These are phyloP conservation scores for Diaphora mendica DNA, from an alignment of 2,888 invertebrate species.

Conservation along the genomic window DNA sequence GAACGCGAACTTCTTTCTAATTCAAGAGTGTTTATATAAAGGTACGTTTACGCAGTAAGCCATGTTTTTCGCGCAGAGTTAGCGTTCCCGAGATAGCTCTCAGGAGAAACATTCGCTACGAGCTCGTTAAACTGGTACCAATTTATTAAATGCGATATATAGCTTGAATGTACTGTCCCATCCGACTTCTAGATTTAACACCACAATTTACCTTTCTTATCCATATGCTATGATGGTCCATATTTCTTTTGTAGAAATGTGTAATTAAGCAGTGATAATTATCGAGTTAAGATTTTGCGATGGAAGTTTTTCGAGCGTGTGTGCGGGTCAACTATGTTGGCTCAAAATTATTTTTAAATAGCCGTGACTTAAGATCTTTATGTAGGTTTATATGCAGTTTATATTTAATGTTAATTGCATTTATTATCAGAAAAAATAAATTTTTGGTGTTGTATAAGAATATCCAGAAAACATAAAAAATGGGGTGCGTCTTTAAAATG, in stretches of 20 bases:
- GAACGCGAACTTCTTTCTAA: slow-evolving; percentile 29
- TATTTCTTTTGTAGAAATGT: neutral
- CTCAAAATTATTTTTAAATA: neutral
- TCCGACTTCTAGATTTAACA: slow-evolving; percentile 46
- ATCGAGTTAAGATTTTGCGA: neutral
- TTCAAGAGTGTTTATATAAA: slow-evolving; percentile 30
- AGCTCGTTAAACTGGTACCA: slow-evolving; percentile 60
- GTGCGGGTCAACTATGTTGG: neutral
- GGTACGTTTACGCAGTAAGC: slow-evolving; percentile 37
- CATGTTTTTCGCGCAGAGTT: slow-evolving; percentile 44
- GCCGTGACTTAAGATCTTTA: neutral
- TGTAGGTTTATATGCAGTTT: neutral
- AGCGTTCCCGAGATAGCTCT: slow-evolving; percentile 55
- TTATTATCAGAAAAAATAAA: no score
- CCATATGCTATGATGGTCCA: slow-evolving; percentile 13
- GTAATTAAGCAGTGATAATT: neutral
- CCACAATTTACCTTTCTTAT: slow-evolving; percentile 39
- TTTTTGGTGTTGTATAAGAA: neutral
- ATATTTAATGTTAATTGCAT: neutral
- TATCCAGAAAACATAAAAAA: neutral
- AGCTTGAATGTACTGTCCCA: slow-evolving; percentile 43
- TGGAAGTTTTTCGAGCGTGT: neutral
- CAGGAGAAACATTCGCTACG: slow-evolving; percentile 63
- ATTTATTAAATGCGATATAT: slow-evolving; percentile 68
- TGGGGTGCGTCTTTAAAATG: neutral